Evolutionary conservation across 1,140 invertebrate genomes (phyloP).

Genomic region (Musca vetustissima): DNA sequence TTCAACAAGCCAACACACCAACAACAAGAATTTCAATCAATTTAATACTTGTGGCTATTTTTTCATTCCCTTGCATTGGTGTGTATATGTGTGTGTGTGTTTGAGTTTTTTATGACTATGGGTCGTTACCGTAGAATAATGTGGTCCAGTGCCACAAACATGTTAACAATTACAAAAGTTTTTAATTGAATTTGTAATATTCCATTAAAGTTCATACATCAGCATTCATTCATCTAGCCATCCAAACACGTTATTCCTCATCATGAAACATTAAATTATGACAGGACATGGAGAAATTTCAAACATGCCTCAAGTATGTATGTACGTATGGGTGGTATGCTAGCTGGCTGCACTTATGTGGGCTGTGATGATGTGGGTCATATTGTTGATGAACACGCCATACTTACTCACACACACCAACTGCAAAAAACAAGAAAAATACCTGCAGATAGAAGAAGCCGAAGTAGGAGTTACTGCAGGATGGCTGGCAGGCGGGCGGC

Average conservation of each 20-base stretch:
- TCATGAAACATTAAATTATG: slow-evolving; percentile 12
- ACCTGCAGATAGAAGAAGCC: not conserved
- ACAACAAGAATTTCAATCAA: too few relatives aligned
- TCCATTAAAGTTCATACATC: slow-evolving; percentile 16
- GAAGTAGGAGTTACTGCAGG: too few relatives aligned
- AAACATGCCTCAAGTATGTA: slow-evolving; percentile 6
- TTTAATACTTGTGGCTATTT: too few relatives aligned
- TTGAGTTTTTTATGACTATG: too few relatives aligned
- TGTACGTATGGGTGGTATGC: not conserved
- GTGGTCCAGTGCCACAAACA: not conserved
- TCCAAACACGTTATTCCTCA: not conserved
- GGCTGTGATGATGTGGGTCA: not conserved
- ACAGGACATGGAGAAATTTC: not conserved
- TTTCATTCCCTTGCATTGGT: too few relatives aligned
- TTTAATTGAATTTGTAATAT: slow-evolving; percentile 21
- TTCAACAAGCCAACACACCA: too few relatives aligned
- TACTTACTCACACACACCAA: not conserved
- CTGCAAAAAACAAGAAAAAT: not conserved
- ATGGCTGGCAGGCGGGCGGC: too few relatives aligned
- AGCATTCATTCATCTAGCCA: not conserved
- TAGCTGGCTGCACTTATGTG: too few relatives aligned
- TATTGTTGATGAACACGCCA: slow-evolving; percentile 1
- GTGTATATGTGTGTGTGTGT: too few relatives aligned
- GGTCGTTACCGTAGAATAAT: too few relatives aligned
- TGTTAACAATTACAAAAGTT: slow-evolving; percentile 7